A percentile compares a stretch with the other conserved stretches of the same genome.
phyloP scores from a whole-genome alignment of 2,797 vertebrate species.

The Lindbergichthys nudifrons region DNA sequence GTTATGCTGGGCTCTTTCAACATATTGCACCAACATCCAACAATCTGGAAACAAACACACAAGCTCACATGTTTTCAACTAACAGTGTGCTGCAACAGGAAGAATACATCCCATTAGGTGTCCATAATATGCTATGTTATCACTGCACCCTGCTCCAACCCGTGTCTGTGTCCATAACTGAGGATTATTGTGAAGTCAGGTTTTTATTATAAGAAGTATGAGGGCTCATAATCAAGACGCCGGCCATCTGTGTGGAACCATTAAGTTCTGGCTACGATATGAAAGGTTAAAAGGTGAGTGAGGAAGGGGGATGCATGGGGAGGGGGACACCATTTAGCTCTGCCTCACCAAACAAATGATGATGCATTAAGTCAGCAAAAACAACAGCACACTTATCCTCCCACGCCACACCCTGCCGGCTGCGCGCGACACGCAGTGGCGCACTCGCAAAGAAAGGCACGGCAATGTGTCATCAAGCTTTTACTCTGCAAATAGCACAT shows the following conservation, averaged over 20 bases:
- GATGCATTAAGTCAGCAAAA: conserved; percentile 60
- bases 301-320: conserved; percentile 6
- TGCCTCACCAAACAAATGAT: conserved; percentile 57
- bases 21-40: conserved; percentile 53
- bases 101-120: conserved; percentile 49
- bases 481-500: conserved; percentile 82
- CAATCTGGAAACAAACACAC: conserved; percentile 45
- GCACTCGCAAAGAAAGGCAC: conserved; percentile 57
- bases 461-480: conserved; percentile 74
- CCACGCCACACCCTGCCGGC: conserved; percentile 75
- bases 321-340: conserved; percentile 30
- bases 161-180: conserved; percentile 46
- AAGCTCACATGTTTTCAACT: conserved; percentile 63
- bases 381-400: conserved; percentile 64
- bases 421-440: conserved; percentile 59
- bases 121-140: conserved; percentile 50
- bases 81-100: conserved; percentile 49
- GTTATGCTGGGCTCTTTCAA: conserved; percentile 72
- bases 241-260: conserved; percentile 30
- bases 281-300: conserved; percentile 34
- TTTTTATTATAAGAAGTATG: conserved; percentile 54
- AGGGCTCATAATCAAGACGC: conserved; percentile 42
- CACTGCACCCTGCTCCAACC: conserved; percentile 22
- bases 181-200: conserved; percentile 36
- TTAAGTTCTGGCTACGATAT: conserved; percentile 34